These are phyloP conservation scores for Cyphomyrus plagiostoma DNA, from an alignment of 2,113 vertebrate species.

Conservation along the genomic window DNA sequence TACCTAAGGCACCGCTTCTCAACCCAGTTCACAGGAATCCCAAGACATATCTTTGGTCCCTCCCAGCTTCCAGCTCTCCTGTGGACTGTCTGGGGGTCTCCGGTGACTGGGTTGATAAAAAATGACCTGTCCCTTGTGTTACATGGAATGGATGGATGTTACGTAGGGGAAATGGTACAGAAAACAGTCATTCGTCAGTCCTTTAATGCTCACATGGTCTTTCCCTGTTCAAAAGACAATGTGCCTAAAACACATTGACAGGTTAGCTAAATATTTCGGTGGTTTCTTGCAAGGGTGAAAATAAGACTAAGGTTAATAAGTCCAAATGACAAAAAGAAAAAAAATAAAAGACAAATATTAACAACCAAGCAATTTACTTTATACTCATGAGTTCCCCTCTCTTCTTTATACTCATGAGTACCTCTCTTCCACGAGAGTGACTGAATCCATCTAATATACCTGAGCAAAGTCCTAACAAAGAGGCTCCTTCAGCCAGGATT, in stretches of 20 bases:
- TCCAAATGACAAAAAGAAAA: background rate
- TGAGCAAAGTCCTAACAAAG: background rate
- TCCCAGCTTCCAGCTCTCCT: background rate
- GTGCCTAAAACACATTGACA: background rate
- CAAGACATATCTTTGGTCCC: background rate
- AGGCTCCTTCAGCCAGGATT: background rate
- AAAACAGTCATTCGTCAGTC: background rate
- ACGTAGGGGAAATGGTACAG: background rate
- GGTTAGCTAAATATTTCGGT: background rate
- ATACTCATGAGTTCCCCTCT: background rate
- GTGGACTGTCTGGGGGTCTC: background rate
- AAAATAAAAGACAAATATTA: background rate
- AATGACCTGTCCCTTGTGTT: background rate
- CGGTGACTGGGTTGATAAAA: background rate
- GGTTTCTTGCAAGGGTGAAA: background rate
- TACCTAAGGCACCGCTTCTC: background rate
- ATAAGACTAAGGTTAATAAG: background rate
- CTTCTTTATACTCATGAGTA: background rate
- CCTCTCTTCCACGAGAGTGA: background rate
- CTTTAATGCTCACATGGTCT: background rate
- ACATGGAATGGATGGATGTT: background rate
- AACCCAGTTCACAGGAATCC: background rate
- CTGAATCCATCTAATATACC: background rate
- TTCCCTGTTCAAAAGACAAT: background rate
- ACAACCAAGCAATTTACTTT: background rate